Percentiles rank a stretch among this genome's conserved stretches.
Evolutionary conservation across 2,888 invertebrate genomes (phyloP).

Genomic region (Drosophila demipolita): DNA sequence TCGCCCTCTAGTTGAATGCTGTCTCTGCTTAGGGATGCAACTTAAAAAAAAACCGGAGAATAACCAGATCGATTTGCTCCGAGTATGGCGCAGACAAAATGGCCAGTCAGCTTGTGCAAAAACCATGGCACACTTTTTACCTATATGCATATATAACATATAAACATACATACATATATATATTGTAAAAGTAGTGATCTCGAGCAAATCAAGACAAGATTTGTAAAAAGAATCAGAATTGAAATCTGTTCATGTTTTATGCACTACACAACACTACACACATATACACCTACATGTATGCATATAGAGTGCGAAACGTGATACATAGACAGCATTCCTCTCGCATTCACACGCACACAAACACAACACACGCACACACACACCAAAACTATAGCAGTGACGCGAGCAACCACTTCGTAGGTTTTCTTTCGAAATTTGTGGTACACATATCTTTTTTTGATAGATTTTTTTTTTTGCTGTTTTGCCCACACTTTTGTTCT

Average conservation of each 20-base stretch:
- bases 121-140: constrained; percentile 20
- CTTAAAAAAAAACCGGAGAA: constrained; percentile 62
- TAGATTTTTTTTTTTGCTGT: constrained; percentile 35
- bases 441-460: constrained; percentile 42
- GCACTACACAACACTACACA: constrained; percentile 73
- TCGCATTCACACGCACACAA: constrained; percentile 61
- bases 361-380: constrained; percentile 26
- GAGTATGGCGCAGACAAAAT: constrained; percentile 53
- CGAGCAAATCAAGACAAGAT: constrained; percentile 14
- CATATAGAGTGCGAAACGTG: constrained; percentile 68
- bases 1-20: constrained; percentile 62
- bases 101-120: constrained; percentile 35
- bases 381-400: constrained; percentile 49
- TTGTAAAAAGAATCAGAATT: constrained; percentile 45
- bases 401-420: constrained; percentile 77
- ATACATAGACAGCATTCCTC: constrained; percentile 78
- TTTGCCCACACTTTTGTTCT: constrained; percentile 33
- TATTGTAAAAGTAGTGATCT: constrained; percentile 24
- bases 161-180: not conserved
- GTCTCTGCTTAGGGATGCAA: constrained; percentile 71
- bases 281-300: constrained; percentile 19
- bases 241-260: constrained; percentile 68
- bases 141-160: not conserved
- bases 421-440: constrained; percentile 66
- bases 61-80: constrained; percentile 70